Conservation (phyloP, 2,797 vertebrate genomes). For the Vespertilio murinus region DNA sequence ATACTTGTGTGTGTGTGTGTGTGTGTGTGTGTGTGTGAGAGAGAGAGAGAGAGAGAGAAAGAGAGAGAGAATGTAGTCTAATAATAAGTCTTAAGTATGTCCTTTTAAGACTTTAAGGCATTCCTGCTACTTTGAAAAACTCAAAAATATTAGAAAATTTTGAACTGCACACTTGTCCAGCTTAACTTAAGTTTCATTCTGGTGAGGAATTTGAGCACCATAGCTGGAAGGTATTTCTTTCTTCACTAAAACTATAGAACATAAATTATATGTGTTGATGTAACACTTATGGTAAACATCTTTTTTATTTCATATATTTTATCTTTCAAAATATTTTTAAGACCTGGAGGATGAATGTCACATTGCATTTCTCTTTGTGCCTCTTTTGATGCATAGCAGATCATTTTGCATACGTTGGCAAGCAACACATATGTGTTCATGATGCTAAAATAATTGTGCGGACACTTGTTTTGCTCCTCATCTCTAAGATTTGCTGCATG, state of each 20-base stretch:
- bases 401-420: neutral
- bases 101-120: neutral
- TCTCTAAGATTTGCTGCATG: neutral
- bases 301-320: neutral
- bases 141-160: neutral
- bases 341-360: neutral
- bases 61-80: neutral
- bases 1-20: neutral
- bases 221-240: neutral
- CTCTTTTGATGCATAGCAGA: neutral
- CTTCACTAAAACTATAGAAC: neutral
- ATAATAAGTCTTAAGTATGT: neutral
- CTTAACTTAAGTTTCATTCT: constrained; percentile 23
- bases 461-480: neutral
- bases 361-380: neutral
- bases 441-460: neutral
- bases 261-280: constrained; percentile 24
- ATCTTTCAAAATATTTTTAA: neutral
- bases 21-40: neutral
- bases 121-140: neutral
- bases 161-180: neutral
- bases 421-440: neutral
- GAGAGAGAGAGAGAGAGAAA: neutral
- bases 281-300: neutral
- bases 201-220: neutral